phyloP scores from a whole-genome alignment of 2,113 vertebrate species.

The Acinonyx jubatus region DNA sequence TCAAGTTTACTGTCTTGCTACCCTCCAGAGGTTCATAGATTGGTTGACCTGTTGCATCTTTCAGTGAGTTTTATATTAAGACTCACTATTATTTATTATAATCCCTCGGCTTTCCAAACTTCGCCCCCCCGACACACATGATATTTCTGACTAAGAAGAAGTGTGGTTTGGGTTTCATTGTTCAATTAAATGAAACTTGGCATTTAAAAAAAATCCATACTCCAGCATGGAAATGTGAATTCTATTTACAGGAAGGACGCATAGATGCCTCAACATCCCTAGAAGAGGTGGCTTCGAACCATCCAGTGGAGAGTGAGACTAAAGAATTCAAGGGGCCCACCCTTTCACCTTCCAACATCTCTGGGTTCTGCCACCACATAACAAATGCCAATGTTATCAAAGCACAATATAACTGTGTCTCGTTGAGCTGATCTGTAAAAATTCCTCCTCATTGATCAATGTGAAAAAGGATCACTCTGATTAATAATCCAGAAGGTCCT shows the following conservation, averaged over 20 bases:
- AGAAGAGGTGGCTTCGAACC: not conserved
- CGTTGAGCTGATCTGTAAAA: not conserved
- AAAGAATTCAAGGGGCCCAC: not conserved
- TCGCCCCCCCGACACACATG: not conserved
- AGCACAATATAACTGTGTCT: not conserved
- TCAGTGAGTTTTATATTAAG: conserved; percentile 75
- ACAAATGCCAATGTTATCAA: conserved; percentile 17
- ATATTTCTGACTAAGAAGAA: conserved; percentile 51
- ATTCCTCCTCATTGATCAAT: not conserved
- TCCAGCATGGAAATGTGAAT: not conserved
- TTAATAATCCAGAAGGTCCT: not conserved
- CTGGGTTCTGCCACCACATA: not conserved
- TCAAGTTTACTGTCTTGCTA: conserved; percentile 85
- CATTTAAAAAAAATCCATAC: conserved; percentile 76
- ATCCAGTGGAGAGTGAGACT: not conserved
- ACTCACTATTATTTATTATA: conserved; percentile 47
- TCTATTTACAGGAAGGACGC: not conserved
- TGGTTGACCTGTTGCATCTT: conserved; percentile 81
- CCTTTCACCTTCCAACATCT: not conserved
- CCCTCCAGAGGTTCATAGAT: conserved; percentile 85
- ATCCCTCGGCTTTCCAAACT: conserved; percentile 35
- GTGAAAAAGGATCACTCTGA: not conserved
- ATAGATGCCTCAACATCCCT: not conserved
- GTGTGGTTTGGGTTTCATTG: conserved; percentile 18
- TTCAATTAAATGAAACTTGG: conserved; percentile 65